These are phyloP conservation scores for Rhinogobio ventralis DNA, from an alignment of 2,797 vertebrate species.

Conservation along the genomic window DNA sequence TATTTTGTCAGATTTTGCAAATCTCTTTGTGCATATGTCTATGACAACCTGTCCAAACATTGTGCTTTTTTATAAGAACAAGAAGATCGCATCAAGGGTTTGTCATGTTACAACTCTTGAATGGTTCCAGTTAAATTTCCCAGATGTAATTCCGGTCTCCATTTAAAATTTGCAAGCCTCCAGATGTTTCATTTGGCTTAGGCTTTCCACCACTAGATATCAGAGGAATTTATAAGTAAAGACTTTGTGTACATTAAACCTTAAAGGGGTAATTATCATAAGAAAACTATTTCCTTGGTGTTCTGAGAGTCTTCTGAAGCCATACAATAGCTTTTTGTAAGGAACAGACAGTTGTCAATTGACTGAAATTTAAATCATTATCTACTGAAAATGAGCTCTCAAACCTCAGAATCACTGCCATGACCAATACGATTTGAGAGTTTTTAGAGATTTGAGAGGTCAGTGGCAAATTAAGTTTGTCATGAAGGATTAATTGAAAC, in stretches of 20 bases:
- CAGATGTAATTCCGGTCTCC: not conserved
- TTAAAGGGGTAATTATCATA: not conserved
- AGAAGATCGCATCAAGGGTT: not conserved
- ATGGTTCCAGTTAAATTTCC: conserved; percentile 21
- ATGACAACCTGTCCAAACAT: conserved; percentile 21
- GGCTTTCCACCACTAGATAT: not conserved
- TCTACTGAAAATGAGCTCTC: not conserved
- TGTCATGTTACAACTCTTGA: not conserved
- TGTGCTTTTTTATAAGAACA: conserved; percentile 24
- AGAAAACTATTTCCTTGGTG: not conserved
- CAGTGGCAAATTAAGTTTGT: not conserved
- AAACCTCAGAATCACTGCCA: not conserved
- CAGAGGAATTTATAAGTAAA: not conserved
- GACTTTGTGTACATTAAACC: not conserved
- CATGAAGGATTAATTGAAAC: not conserved
- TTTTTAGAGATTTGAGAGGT: not conserved
- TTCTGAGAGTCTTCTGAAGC: not conserved
- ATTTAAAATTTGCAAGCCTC: not conserved
- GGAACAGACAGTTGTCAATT: not conserved
- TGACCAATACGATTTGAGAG: not conserved
- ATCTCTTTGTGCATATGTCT: conserved; percentile 14
- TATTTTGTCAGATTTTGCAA: conserved; percentile 20
- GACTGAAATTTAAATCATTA: not conserved
- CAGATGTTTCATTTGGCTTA: conserved; percentile 6
- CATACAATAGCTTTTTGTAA: not conserved